phyloP scores from a whole-genome alignment of 2,888 invertebrate genomes.

The Platycheirus rosarum region DNA sequence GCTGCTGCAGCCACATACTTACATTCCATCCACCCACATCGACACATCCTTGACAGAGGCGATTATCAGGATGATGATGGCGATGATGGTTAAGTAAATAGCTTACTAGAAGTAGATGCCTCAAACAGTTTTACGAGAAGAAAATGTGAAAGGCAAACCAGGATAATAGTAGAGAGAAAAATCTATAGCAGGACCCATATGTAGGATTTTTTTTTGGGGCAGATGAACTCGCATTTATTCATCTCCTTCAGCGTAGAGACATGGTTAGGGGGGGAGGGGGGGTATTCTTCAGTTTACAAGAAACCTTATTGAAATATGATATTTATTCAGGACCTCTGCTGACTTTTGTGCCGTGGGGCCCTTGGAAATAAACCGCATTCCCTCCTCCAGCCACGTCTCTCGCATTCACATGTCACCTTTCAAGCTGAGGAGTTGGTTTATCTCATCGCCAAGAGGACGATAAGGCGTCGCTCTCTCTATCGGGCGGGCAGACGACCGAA shows the following conservation, averaged over 20 bases:
- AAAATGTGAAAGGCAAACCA: constrained; percentile 25
- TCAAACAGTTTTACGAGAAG: constrained; percentile 56
- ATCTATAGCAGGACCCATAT: constrained; percentile 30
- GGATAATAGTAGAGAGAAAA: constrained; percentile 32
- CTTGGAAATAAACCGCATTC: not conserved
- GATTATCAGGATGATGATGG: constrained; percentile 69
- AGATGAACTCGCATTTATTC: constrained; percentile 34
- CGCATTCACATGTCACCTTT: constrained; percentile 59
- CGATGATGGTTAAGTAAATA: constrained; percentile 72
- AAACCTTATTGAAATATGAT: constrained; percentile 60
- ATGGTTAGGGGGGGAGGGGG: no score
- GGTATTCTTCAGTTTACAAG: constrained; percentile 6
- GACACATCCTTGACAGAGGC: constrained; percentile 62
- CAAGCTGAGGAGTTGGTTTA: constrained; percentile 44
- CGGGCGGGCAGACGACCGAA: constrained; percentile 27
- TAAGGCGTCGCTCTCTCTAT: constrained; percentile 31
- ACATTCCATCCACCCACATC: constrained; percentile 20
- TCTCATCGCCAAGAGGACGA: constrained; percentile 39
- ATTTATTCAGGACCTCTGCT: constrained; percentile 60
- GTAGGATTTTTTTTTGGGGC: constrained; percentile 20
- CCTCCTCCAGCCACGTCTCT: not conserved
- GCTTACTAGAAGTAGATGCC: constrained; percentile 64
- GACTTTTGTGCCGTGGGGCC: constrained; percentile 27
- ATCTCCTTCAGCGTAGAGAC: not conserved
- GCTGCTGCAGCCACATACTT: constrained; percentile 1